Percentiles rank a stretch among this genome's conserved stretches.
Evolutionary conservation across 1,140 invertebrate genomes (phyloP).

Genomic region (Panulirus ornatus): DNA sequence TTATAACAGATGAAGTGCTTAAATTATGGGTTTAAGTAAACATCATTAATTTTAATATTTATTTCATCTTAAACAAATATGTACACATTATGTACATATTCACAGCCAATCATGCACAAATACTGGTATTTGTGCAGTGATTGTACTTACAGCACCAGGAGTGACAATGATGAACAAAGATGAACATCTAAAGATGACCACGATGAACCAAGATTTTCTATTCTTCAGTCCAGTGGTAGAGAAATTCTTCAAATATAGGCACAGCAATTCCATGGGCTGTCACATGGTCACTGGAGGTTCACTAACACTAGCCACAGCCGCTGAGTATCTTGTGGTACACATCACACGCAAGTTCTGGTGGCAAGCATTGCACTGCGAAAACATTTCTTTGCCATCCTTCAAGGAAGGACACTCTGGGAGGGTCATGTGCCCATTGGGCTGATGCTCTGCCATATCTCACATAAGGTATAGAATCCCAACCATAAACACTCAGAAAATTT

Average conservation of each 20-base stretch:
- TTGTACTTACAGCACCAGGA: slow-evolving; percentile 68
- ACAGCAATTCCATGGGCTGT: not conserved
- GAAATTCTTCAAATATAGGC: not conserved
- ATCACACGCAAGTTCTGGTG: not conserved
- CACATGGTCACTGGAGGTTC: not conserved
- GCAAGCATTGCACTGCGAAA: not conserved
- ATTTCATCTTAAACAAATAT: not conserved
- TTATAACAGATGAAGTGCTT: too few species aligned
- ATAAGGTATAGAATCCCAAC: not conserved
- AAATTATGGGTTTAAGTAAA: too few species aligned
- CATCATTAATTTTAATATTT: not conserved
- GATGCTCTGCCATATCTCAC: not conserved
- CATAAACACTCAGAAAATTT: not conserved
- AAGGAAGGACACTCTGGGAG: not conserved
- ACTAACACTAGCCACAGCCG: not conserved
- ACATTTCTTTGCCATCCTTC: not conserved
- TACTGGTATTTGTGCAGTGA: slow-evolving; percentile 60
- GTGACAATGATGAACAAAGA: slow-evolving; percentile 59
- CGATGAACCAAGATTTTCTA: not conserved
- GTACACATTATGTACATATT: slow-evolving; percentile 58
- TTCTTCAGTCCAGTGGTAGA: not conserved
- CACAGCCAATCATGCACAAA: slow-evolving; percentile 69
- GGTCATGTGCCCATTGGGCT: not conserved
- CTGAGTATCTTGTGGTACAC: not conserved
- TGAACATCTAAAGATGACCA: slow-evolving; percentile 46